Conservation (phyloP, 2,797 vertebrate species). For the Vespertilio murinus region DNA sequence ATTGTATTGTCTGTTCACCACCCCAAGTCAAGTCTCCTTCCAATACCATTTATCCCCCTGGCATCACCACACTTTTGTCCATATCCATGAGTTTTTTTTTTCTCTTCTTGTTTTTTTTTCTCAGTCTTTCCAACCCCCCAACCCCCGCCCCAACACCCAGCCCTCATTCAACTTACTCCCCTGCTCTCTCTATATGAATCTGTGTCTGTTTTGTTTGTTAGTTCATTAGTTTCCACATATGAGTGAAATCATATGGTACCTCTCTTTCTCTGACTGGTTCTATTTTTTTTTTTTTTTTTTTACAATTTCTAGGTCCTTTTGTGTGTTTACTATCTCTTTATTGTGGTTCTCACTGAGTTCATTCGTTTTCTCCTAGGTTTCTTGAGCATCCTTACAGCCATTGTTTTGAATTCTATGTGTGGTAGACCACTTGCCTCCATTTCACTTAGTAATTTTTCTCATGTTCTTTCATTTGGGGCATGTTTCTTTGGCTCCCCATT, state of each 20-base stretch:
- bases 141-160: too few species aligned
- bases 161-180: too few species aligned
- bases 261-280: neutral
- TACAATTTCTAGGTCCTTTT: neutral
- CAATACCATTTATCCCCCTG: neutral
- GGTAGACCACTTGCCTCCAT: neutral
- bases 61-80: neutral
- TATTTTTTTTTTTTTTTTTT: neutral
- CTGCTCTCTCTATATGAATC: too few species aligned
- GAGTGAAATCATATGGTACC: neutral
- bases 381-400: neutral
- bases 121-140: neutral
- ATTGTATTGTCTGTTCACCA: neutral
- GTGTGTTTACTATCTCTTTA: neutral
- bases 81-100: neutral
- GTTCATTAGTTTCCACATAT: neutral
- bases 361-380: neutral
- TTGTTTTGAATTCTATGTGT: neutral
- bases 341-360: neutral
- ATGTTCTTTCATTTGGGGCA: neutral
- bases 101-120: neutral
- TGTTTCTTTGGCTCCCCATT: neutral
- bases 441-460: neutral
- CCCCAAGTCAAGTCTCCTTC: neutral
- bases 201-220: too few species aligned